Evolutionary conservation across 2,888 invertebrate species (phyloP).

Genomic region (Limnephilus auricula): DNA sequence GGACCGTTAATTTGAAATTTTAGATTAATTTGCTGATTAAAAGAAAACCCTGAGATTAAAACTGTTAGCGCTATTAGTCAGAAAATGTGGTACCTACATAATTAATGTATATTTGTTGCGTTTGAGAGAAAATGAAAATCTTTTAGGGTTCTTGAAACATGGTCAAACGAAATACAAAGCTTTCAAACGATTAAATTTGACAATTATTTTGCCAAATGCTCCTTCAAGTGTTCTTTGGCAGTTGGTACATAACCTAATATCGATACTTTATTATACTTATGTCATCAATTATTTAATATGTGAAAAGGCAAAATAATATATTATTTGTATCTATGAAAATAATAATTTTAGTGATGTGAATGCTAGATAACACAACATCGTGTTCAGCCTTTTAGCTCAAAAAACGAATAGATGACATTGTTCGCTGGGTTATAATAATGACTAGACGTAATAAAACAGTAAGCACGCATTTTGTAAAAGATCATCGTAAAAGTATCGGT

Average conservation of each 20-base stretch:
- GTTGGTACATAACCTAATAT: background rate
- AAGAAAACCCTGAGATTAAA: slow-evolving; percentile 1
- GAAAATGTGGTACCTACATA: background rate
- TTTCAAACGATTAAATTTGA: background rate
- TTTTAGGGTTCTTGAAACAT: background rate
- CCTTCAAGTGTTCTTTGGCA: background rate
- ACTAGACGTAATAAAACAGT: too few species aligned
- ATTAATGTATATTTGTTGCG: background rate
- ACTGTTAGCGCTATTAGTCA: background rate
- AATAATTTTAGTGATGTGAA: too few species aligned
- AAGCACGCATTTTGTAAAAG: too few species aligned
- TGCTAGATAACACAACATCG: too few species aligned
- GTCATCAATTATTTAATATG: too few species aligned
- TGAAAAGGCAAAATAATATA: too few species aligned
- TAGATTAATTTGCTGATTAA: slow-evolving; percentile 28
- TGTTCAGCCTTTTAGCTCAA: too few species aligned
- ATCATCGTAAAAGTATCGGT: too few species aligned
- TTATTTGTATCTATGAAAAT: too few species aligned
- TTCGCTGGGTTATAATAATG: too few species aligned
- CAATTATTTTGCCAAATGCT: background rate
- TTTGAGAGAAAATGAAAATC: background rate
- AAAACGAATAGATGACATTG: too few species aligned
- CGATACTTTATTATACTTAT: too few species aligned
- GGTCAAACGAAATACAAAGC: background rate
- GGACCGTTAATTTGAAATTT: slow-evolving; percentile 20